Evolutionary conservation across 2,113 vertebrate genomes (phyloP).

Genomic region (Dipodomys stephensi): DNA sequence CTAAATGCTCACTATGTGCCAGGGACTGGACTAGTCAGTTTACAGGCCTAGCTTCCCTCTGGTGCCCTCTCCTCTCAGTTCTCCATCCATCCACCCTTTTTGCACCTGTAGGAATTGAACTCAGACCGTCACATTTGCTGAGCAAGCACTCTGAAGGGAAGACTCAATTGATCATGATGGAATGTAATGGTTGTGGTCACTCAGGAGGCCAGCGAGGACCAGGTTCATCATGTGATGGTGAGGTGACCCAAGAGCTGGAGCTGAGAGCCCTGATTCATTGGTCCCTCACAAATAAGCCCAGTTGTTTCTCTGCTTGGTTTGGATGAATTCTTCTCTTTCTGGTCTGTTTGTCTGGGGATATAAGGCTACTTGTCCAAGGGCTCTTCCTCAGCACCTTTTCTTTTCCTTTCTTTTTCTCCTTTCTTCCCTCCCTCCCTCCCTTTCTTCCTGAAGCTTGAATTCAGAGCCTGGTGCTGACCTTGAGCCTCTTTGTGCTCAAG

Average conservation of each 20-base stretch:
- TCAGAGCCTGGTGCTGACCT: no score
- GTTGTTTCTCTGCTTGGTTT: background rate
- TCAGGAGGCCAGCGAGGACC: background rate
- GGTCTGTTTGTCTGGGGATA: constrained; percentile 2
- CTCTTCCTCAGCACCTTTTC: background rate
- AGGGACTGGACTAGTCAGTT: background rate
- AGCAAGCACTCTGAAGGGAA: background rate
- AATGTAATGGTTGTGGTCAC: background rate
- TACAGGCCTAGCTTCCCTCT: background rate
- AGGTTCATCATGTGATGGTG: background rate
- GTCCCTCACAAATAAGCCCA: background rate
- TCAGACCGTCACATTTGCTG: no score
- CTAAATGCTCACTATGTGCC: background rate
- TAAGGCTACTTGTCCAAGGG: background rate
- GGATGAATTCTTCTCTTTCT: background rate
- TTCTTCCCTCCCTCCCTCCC: no score
- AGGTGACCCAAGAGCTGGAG: background rate
- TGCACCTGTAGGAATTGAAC: no score
- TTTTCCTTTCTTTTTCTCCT: no score
- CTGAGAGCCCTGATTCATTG: background rate
- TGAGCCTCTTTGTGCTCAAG: no score
- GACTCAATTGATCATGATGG: background rate
- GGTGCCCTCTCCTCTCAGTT: background rate
- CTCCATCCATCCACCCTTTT: background rate
- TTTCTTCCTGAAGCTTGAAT: background rate